phyloP scores from a whole-genome alignment of 2,888 invertebrate species.

The Synanthedon tipuliformis region DNA sequence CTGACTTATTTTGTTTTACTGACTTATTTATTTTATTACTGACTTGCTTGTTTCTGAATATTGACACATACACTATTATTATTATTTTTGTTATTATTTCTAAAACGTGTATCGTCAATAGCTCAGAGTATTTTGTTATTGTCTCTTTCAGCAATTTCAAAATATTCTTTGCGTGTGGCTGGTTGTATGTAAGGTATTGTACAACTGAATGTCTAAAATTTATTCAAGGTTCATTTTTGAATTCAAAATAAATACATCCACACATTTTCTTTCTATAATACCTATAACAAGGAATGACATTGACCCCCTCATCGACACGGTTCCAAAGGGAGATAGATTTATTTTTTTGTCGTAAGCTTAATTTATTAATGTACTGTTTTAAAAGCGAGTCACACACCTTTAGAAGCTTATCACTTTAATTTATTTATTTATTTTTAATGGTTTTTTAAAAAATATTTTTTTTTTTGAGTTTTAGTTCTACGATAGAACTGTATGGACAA shows the following conservation, averaged over 20 bases:
- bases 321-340: slow-evolving; percentile 21
- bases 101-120: slow-evolving; percentile 9
- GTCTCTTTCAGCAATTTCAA: slow-evolving; percentile 80
- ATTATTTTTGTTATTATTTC: neutral
- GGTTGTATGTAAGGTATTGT: slow-evolving; percentile 86
- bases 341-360: slow-evolving; percentile 20
- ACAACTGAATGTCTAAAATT: slow-evolving; percentile 39
- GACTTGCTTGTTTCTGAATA: neutral
- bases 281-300: slow-evolving; percentile 55
- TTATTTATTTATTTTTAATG: no score
- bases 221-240: slow-evolving; percentile 49
- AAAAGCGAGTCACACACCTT: neutral
- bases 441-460: no score
- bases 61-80: neutral
- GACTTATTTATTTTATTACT: no score
- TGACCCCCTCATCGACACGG: slow-evolving; percentile 31
- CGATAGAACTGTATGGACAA: no score
- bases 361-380: neutral
- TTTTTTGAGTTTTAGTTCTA: no score
- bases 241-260: slow-evolving; percentile 49
- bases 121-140: slow-evolving; percentile 69
- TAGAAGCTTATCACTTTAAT: no score
- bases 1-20: no score
- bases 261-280: slow-evolving; percentile 26
- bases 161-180: slow-evolving; percentile 89